These are phyloP conservation scores for Caenorhabditis sp. DNA, from an alignment of 2,888 invertebrate genomes.

Conservation along the genomic window DNA sequence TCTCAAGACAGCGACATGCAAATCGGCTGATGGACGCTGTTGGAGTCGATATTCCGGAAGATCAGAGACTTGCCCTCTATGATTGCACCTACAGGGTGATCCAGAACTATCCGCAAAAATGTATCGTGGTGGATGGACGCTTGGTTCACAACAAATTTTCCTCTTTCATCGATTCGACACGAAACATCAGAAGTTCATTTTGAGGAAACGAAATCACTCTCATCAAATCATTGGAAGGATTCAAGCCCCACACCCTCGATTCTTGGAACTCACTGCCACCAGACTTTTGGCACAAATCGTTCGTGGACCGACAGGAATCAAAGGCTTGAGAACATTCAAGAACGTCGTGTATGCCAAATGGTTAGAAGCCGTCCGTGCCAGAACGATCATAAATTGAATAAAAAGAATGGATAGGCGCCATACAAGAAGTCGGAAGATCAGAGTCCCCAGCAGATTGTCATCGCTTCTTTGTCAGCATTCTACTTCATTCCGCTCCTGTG, in stretches of 20 bases:
- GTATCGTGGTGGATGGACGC: neutral
- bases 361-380: conserved; percentile 26
- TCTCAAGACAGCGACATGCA: neutral
- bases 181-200: conserved; percentile 17
- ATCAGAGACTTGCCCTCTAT: conserved; percentile 11
- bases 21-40: conserved; percentile 25
- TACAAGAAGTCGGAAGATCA: conserved; percentile 14
- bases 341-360: conserved; percentile 6
- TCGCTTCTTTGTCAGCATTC: conserved; percentile 1
- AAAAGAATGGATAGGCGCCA: conserved; percentile 21
- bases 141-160: conserved; percentile 39
- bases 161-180: neutral
- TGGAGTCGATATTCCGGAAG: neutral
- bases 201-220: neutral
- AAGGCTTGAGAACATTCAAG: conserved; percentile 24
- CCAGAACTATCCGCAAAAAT: conserved; percentile 49
- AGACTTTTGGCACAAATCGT: conserved; percentile 12
- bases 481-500: neutral
- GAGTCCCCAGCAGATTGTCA: neutral
- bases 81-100: conserved; percentile 30
- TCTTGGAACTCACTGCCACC: conserved; percentile 37
- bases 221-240: conserved; percentile 2
- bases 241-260: conserved; percentile 45
- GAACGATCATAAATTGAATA: conserved; percentile 43
- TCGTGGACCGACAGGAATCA: conserved; percentile 7